phyloP scores from a whole-genome alignment of 1,140 invertebrate genomes.

The Tetramorium simillimum region DNA sequence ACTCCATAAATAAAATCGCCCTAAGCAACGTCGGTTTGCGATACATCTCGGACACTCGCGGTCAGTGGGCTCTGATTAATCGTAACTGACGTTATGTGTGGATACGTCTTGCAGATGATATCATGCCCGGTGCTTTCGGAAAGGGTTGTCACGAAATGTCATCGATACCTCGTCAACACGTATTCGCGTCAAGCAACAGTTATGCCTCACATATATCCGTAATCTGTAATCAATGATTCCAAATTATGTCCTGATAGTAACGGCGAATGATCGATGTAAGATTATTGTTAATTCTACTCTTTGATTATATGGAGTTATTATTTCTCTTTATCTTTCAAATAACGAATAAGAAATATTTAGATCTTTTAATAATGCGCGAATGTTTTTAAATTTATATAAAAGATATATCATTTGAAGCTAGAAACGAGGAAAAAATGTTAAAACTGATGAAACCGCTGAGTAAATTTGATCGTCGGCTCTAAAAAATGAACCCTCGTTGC shows the following conservation, averaged over 20 bases:
- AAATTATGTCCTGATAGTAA: neutral
- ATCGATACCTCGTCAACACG: conserved; percentile 22
- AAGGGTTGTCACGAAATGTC: conserved; percentile 45
- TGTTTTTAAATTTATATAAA: neutral
- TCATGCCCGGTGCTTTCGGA: conserved; percentile 30
- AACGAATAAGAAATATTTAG: neutral
- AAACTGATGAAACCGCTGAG: neutral
- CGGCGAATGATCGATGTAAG: neutral
- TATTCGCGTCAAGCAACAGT: conserved; percentile 16
- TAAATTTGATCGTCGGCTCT: neutral
- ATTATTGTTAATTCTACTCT: neutral
- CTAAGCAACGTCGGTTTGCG: conserved; percentile 30
- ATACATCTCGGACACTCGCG: conserved; percentile 17
- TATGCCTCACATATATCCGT: conserved; percentile 8
- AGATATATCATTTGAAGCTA: neutral
- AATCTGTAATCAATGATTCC: conserved; percentile 26
- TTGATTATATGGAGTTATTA: neutral
- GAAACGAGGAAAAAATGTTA: neutral
- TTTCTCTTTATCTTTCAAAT: neutral
- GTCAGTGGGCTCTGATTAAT: conserved; percentile 51
- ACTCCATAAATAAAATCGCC: conserved; percentile 43
- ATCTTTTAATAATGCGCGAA: neutral
- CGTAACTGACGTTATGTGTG: conserved; percentile 21
- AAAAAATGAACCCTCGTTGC: neutral
- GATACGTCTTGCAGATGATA: conserved; percentile 57